phyloP scores from a whole-genome alignment of 2,113 vertebrate genomes.

The Charadrius vociferus region DNA sequence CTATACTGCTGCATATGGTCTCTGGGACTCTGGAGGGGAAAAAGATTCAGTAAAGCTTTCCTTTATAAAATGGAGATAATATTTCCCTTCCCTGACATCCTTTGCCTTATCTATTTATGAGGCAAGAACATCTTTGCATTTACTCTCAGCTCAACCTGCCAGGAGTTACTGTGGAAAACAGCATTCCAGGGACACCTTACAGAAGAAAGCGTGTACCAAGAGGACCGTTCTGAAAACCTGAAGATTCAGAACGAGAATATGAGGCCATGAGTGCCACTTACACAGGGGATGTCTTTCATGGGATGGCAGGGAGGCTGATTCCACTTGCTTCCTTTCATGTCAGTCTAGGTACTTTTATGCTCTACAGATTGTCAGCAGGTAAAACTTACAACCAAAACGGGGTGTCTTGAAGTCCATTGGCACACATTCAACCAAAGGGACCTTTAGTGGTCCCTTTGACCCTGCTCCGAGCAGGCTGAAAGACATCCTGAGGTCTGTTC shows the following conservation, averaged over 20 bases:
- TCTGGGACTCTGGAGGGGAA: not conserved
- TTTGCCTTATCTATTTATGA: conserved; percentile 12
- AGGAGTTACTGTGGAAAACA: conserved; percentile 21
- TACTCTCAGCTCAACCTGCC: not conserved
- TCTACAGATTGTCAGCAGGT: not conserved
- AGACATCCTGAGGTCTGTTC: not conserved
- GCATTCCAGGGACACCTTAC: not conserved
- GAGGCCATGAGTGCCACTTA: not conserved
- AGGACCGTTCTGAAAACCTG: not conserved
- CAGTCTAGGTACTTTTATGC: not conserved
- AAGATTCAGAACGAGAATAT: not conserved
- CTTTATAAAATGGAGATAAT: not conserved
- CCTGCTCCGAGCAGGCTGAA: not conserved
- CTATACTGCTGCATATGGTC: not conserved
- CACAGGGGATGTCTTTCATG: not conserved
- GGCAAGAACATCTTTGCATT: not conserved
- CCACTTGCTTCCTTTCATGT: not conserved
- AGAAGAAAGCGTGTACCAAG: not conserved
- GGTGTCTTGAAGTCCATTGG: not conserved
- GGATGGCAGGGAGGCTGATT: not conserved
- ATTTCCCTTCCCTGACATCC: not conserved
- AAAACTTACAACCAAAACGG: not conserved
- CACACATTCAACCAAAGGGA: not conserved
- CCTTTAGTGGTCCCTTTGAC: not conserved
- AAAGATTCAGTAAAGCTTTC: not conserved